These are phyloP conservation scores for Sphenopsis melanotis DNA, from an alignment of 2,797 vertebrate genomes.

Conservation along the genomic window DNA sequence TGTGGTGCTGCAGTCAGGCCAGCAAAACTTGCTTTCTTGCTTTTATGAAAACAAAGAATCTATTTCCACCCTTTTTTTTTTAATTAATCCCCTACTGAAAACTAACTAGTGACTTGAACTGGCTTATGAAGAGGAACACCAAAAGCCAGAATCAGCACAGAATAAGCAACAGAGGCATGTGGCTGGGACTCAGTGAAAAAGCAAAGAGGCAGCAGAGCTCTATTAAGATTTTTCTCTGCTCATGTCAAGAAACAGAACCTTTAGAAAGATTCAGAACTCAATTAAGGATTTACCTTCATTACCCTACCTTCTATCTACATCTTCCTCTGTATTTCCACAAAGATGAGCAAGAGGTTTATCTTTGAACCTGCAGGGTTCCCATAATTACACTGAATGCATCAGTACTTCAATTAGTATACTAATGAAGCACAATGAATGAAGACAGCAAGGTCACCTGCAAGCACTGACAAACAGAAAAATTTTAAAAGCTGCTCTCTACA, in stretches of 20 bases:
- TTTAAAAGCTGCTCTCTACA: not conserved
- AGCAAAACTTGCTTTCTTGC: not conserved
- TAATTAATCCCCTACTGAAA: not conserved
- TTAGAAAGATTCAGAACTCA: not conserved
- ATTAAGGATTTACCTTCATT: not conserved
- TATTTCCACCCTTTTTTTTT: not conserved
- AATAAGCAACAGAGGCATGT: not conserved
- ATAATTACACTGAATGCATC: not conserved
- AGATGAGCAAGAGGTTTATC: not conserved
- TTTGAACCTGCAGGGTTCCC: not conserved
- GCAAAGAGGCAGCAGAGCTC: not conserved
- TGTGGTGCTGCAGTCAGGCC: not conserved
- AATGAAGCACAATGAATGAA: not conserved
- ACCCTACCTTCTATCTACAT: not conserved
- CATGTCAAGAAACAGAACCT: not conserved
- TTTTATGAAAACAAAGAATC: not conserved
- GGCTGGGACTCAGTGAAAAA: not conserved
- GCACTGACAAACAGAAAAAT: not conserved
- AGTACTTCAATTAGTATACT: not conserved
- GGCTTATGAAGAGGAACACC: not conserved
- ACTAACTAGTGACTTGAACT: not conserved
- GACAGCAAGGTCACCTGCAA: not conserved
- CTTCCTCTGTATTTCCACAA: not conserved
- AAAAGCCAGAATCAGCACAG: not conserved
- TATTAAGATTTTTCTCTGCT: not conserved